phyloP scores from a whole-genome alignment of 92 coral and sea anemone species.

The Parazoanthus darwini region DNA sequence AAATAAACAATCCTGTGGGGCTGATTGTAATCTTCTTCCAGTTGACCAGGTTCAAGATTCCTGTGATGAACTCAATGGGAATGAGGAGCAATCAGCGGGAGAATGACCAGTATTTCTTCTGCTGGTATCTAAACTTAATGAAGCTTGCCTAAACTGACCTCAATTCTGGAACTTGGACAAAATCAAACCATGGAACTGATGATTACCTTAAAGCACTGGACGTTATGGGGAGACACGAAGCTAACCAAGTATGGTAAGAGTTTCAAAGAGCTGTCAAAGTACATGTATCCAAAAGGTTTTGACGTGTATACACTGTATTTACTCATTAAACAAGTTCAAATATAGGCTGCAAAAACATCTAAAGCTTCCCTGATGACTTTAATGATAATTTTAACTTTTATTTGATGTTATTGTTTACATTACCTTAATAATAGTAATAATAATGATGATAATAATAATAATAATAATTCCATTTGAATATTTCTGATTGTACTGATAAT shows the following conservation, averaged over 20 bases:
- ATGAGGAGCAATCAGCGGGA: slow-evolving; percentile 44
- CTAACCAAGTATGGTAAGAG: slow-evolving; percentile 16
- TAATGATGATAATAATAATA: too few relatives aligned
- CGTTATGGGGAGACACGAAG: slow-evolving; percentile 37
- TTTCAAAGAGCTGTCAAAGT: slow-evolving; percentile 2
- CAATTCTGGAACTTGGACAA: slow-evolving; percentile 6
- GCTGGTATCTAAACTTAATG: slow-evolving; percentile 35
- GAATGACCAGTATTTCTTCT: slow-evolving; percentile 45
- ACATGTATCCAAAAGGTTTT: not conserved
- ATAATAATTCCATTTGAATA: too few relatives aligned
- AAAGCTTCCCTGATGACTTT: too few relatives aligned
- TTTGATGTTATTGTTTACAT: too few relatives aligned
- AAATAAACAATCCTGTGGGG: not conserved
- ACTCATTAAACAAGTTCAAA: too few relatives aligned
- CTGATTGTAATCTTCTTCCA: not conserved
- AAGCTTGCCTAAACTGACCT: slow-evolving; percentile 40
- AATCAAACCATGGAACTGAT: slow-evolving; percentile 35
- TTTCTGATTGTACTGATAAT: too few relatives aligned
- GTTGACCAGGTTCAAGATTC: not conserved
- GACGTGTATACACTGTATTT: not conserved
- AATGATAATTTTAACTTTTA: too few relatives aligned
- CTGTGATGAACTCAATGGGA: slow-evolving; percentile 22
- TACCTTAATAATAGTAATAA: too few relatives aligned
- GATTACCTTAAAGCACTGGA: slow-evolving; percentile 36
- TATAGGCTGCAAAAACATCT: too few relatives aligned